A percentile compares a stretch with the other conserved stretches of the same genome.
Evolutionary conservation across 2,888 invertebrate genomes (phyloP).

Genomic region (Drosophila niveifrons): DNA sequence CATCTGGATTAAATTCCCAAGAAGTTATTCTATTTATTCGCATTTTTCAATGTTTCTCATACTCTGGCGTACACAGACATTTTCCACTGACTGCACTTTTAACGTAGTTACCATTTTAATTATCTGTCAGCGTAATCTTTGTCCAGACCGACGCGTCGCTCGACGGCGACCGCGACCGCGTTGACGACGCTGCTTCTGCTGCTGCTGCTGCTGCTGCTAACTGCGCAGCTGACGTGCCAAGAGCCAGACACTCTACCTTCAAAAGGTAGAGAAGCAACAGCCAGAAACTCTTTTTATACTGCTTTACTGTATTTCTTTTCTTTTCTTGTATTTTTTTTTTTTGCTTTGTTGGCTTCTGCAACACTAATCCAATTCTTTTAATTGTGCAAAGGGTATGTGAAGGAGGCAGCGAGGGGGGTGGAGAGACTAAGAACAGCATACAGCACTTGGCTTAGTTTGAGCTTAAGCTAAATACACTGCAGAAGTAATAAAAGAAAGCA

Average conservation of each 20-base stretch:
- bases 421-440: slow-evolving; percentile 51
- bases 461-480: slow-evolving; percentile 22
- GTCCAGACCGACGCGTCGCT: slow-evolving; percentile 44
- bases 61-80: slow-evolving; percentile 32
- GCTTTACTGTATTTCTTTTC: slow-evolving; percentile 18
- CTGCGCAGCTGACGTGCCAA: slow-evolving; percentile 69
- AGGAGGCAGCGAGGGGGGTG: background rate
- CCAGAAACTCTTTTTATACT: slow-evolving; percentile 46
- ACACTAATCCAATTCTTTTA: slow-evolving; percentile 77
- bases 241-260: slow-evolving; percentile 70
- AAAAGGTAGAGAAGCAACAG: slow-evolving; percentile 28
- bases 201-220: slow-evolving; percentile 22
- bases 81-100: slow-evolving; percentile 53
- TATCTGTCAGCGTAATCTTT: slow-evolving; percentile 80
- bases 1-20: background rate
- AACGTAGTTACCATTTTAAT: slow-evolving; percentile 77
- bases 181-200: slow-evolving; percentile 8
- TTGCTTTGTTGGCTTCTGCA: slow-evolving; percentile 48
- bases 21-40: background rate
- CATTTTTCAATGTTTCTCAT: background rate
- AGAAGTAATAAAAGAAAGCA: slow-evolving; percentile 10
- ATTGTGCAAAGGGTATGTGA: slow-evolving; percentile 50
- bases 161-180: slow-evolving; percentile 24
- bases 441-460: slow-evolving; percentile 66
- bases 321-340: slow-evolving; percentile 7